Conservation (phyloP, 1,140 invertebrate genomes). For the Hycleus cichorii region DNA sequence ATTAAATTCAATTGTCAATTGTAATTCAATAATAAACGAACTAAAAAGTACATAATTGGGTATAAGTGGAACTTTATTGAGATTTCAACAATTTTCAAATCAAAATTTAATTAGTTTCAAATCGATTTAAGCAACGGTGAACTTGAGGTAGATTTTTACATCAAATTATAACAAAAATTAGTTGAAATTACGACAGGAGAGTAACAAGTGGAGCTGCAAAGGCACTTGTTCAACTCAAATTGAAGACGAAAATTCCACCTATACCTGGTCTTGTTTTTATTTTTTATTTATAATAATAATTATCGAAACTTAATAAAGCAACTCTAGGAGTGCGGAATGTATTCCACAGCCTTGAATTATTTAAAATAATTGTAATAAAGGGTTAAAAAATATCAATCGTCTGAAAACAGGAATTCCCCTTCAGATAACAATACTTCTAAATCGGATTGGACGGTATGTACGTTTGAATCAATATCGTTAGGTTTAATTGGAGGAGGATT, state of each 20-base stretch:
- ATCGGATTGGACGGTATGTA: slow-evolving; percentile 56
- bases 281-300: neutral
- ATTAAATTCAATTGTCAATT: too few species aligned
- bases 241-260: neutral
- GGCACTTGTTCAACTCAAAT: neutral
- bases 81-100: too few species aligned
- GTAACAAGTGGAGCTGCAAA: neutral
- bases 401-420: slow-evolving; percentile 53
- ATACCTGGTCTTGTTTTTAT: neutral
- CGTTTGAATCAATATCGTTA: slow-evolving; percentile 45
- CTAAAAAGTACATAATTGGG: too few species aligned
- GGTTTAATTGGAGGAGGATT: slow-evolving; percentile 11
- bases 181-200: too few species aligned
- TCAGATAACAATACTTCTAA: slow-evolving; percentile 55
- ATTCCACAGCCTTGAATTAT: slow-evolving; percentile 29
- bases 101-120: too few species aligned
- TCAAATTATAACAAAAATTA: too few species aligned
- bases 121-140: too few species aligned
- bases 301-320: slow-evolving; percentile 9
- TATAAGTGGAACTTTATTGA: too few species aligned
- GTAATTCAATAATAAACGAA: too few species aligned
- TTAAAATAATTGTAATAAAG: neutral
- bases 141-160: too few species aligned
- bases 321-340: slow-evolving; percentile 26
- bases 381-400: slow-evolving; percentile 42